Base-by-base conservation (phyloP, 2,888 invertebrate species). In the Coenonympha glycerion region DNA sequence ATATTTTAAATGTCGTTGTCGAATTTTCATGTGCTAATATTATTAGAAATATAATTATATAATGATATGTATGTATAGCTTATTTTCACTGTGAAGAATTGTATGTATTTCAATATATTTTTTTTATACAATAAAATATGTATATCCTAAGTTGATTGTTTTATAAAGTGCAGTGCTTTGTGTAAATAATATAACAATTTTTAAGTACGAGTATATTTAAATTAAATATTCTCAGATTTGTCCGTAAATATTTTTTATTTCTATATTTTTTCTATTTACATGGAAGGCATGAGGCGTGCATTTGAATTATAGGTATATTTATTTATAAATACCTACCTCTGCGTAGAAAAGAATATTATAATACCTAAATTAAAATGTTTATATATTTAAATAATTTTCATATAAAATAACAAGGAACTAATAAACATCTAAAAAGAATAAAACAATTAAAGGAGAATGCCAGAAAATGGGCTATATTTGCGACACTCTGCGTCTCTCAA, bases 241-340 rank as follows among this genome's bases (percentile, higher is more conserved):
- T 53, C 40, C 39, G 50, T 53, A 55, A 53, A 54, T 49, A 48
- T 44, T 50, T 28, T 42, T 39, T 49, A 56, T 49, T 46, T 52
- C 52, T 58, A 58, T 52, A 67, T 68, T 60, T 71, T n/a, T 67
- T 60, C 70, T 81, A 83, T 83, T 69, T 82, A 82, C 83, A 85
- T 79, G 80, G 80, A 83, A 83, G 81, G 83, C 80, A 71, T 76
- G 68, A 80, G 73, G 76, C 75, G 62, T 73, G 79, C 73, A 74
- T 68, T 65, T 62, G 60, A 65, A 57, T 62, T 63, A 65, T 26
- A 26, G 15, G 34, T 45, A 66, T 59, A 60, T 64, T 60, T 34
- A 34, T 62, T 53, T 47, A 48, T 57, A 53, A 55, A 57, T 61
- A 57, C 53, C 51, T 61, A 57, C 53, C 51, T 34, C 46, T 51